Percentiles rank a stretch among this genome's conserved stretches.
Evolutionary conservation across 2,113 vertebrate species (phyloP).

Genomic region (Balaeniceps rex): DNA sequence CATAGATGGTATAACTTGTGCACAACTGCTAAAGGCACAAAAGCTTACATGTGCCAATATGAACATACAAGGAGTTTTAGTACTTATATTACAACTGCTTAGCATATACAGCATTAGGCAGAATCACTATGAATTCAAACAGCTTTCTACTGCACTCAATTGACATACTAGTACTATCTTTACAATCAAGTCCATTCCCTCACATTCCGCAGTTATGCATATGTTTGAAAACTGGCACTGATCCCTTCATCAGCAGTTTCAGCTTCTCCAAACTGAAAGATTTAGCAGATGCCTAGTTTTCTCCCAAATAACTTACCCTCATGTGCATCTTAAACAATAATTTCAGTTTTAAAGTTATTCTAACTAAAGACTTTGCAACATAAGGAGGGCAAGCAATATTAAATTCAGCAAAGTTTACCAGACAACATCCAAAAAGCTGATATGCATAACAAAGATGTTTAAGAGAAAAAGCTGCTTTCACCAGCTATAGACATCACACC

Average conservation of each 20-base stretch:
- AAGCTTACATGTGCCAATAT: neutral
- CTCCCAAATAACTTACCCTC: neutral
- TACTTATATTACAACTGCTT: neutral
- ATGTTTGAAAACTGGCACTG: neutral
- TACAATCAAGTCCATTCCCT: neutral
- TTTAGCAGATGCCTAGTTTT: neutral
- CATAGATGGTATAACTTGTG: neutral
- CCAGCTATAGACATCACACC: neutral
- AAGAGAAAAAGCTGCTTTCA: neutral
- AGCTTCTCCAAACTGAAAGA: neutral
- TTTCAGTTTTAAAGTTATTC: neutral
- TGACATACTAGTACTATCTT: neutral
- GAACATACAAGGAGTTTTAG: neutral
- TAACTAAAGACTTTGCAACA: neutral
- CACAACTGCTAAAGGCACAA: neutral
- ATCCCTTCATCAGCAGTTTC: neutral
- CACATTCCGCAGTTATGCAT: neutral
- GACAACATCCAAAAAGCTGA: neutral
- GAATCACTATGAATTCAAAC: neutral
- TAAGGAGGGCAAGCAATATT: neutral
- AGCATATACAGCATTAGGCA: neutral
- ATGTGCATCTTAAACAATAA: neutral
- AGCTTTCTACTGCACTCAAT: neutral
- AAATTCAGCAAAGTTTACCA: neutral
- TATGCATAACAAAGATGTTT: neutral